phyloP scores from a whole-genome alignment of 92 coral and sea anemone species.

The Anthopleura xanthogrammica region DNA sequence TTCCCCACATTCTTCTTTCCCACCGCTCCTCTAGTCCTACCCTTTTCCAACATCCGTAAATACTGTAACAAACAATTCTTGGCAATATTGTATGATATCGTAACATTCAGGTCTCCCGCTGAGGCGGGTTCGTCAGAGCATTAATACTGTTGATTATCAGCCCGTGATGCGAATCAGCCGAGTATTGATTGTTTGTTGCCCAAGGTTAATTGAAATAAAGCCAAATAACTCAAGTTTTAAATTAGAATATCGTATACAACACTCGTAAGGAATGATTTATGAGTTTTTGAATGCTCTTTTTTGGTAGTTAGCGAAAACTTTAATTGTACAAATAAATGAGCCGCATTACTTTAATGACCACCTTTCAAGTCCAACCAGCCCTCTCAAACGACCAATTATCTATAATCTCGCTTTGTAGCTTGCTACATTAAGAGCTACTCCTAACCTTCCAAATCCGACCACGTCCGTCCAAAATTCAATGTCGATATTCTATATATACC shows the following conservation, averaged over 20 bases:
- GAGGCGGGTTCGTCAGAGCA: neutral
- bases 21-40: neutral
- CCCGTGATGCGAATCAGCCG: neutral
- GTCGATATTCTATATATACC: no score
- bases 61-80: neutral
- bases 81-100: no score
- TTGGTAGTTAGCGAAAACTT: neutral
- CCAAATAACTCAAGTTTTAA: neutral
- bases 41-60: neutral
- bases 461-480: no score
- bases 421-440: no score
- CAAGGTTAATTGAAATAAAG: neutral
- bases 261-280: neutral
- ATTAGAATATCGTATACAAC: neutral
- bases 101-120: neutral
- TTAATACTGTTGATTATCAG: neutral
- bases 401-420: no score
- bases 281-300: neutral
- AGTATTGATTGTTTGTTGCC: neutral
- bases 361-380: neutral
- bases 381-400: no score
- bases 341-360: neutral
- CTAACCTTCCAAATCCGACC: no score
- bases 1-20: neutral
- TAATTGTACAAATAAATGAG: no score